Base-by-base conservation (phyloP, 1,140 invertebrate species). In the Psix sp. region DNA sequence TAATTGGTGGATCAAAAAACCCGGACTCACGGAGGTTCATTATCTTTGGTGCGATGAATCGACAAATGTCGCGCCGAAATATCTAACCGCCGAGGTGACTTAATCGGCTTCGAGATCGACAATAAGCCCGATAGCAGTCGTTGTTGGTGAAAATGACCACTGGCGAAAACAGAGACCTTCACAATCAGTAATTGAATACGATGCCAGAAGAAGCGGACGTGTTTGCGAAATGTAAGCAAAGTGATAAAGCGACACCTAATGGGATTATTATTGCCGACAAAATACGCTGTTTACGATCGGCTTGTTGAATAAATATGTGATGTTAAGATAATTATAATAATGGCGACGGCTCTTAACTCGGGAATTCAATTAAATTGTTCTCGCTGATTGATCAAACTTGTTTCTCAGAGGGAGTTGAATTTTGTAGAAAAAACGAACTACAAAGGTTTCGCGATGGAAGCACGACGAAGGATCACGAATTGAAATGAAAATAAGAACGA, bases 21-120 rank as follows among this genome's bases (percentile, higher is more conserved):
- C 75, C 76, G 63, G 49, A 77, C 77, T 78, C 75, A 60, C 33
- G 13, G 13, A 14, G 13, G 40, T 68, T 71, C 48, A 40, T 59
- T 51, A 18, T 40, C 63, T 62, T 29, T 43, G 60, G 21, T 38
- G 66, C 52, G 49, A 63, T 35, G 35, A 36, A 39, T 63, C 67
- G 51, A 65, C 72, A 66, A 74, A 74, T 56, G 60, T 73, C 21
- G 54, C 56, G 56, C 46, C 3, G 11, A 18, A 31, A 29, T 66
- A 73, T 73, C 54, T 48, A 60, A 66, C 68, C 48, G 35, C 45
- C 24, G 9, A 13, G 42, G 39, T 38, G 42, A 63, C 4, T 10
- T 42, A 48, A 60, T 66, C 48, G 20, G 14, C 39, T 35, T 21
- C 17, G 17, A 72, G 70, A 73, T 73, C 40, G 21, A 5, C 42